Evolutionary conservation across 2,888 invertebrate species (phyloP).

Genomic region (Acanthosepion esculentum): DNA sequence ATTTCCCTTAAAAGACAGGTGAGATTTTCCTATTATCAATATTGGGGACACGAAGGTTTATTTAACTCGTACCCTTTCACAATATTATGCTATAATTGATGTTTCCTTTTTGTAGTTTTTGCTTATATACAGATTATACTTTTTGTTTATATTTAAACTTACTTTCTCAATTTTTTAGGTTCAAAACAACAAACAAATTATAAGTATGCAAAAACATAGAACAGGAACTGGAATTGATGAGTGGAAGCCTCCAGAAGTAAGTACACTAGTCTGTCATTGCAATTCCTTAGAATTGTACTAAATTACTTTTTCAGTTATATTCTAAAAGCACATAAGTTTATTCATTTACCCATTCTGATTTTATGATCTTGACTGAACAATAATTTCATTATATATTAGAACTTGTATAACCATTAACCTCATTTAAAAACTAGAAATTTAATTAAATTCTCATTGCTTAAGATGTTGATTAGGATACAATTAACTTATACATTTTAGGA

Average conservation of each 20-base stretch:
- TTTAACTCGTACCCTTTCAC: not conserved
- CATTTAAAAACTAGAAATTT: too few species aligned
- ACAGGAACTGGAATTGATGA: slow-evolving; percentile 81
- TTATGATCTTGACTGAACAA: too few species aligned
- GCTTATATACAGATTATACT: not conserved
- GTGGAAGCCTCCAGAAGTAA: slow-evolving; percentile 77
- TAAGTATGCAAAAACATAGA: slow-evolving; percentile 89
- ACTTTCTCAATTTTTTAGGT: slow-evolving; percentile 80
- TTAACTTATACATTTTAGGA: too few species aligned
- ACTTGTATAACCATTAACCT: too few species aligned
- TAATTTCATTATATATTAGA: too few species aligned
- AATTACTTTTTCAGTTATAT: too few species aligned
- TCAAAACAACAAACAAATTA: slow-evolving; percentile 93
- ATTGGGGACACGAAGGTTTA: not conserved
- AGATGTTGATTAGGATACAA: too few species aligned
- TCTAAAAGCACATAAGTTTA: too few species aligned
- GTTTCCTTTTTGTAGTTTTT: not conserved
- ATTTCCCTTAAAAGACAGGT: slow-evolving; percentile 96
- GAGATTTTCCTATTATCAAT: slow-evolving; percentile 77
- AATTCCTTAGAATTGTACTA: too few species aligned
- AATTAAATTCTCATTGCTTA: too few species aligned
- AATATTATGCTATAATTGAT: too few species aligned
- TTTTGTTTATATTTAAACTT: not conserved
- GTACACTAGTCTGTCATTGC: not conserved
- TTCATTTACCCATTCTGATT: too few species aligned